Conservation (phyloP, 1,140 invertebrate genomes). For the Pseudomyrmex concolor region DNA sequence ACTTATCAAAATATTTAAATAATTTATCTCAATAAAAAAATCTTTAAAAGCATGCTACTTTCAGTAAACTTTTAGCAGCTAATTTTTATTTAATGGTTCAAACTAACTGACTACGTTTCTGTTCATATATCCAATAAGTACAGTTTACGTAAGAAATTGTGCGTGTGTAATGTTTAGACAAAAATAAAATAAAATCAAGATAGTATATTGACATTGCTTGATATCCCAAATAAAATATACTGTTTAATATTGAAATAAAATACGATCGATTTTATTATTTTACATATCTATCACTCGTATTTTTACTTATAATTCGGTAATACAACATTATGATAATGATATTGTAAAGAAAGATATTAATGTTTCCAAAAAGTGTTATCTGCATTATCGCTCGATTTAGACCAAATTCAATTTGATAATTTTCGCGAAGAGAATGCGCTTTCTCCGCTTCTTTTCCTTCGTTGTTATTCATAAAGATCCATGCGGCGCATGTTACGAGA, state of each 20-base stretch:
- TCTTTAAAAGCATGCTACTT: not conserved
- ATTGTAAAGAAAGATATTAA: too few relatives aligned
- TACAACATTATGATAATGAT: too few relatives aligned
- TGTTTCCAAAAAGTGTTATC: not conserved
- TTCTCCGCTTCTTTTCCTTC: constrained; percentile 1
- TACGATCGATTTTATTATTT: not conserved
- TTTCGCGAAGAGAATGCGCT: not conserved
- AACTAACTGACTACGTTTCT: too few relatives aligned
- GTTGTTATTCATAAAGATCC: constrained; percentile 45
- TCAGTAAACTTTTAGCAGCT: not conserved
- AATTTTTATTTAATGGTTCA: too few relatives aligned
- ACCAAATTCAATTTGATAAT: not conserved
- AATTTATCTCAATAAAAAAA: not conserved
- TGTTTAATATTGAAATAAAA: not conserved
- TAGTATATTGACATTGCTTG: not conserved
- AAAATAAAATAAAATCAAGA: not conserved
- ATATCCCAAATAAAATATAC: not conserved
- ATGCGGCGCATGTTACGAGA: constrained; percentile 21
- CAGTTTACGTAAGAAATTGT: too few relatives aligned
- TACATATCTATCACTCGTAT: not conserved
- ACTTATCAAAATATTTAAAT: not conserved
- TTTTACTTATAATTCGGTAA: too few relatives aligned
- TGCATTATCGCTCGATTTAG: not conserved
- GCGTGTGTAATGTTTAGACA: not conserved
- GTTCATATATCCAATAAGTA: too few relatives aligned